Evolutionary conservation across 2,113 vertebrate species (phyloP).

Genomic region (Dipodomys stephensi): DNA sequence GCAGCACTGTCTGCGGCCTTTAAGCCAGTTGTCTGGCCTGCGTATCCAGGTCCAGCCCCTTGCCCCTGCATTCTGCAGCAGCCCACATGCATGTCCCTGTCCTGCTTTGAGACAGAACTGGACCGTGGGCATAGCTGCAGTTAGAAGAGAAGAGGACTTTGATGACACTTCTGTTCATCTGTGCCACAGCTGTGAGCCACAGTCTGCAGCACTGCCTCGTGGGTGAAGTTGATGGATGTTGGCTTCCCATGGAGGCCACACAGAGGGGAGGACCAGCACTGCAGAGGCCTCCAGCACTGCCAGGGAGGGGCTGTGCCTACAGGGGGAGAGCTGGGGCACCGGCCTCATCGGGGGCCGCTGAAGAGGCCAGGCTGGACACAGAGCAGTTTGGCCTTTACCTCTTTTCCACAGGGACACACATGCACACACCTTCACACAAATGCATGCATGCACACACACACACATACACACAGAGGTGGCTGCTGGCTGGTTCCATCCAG

Average conservation of each 20-base stretch:
- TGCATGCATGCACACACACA: too few species aligned
- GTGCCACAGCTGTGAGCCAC: background rate
- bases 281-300: background rate
- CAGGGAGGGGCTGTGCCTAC: background rate
- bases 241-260: fast-evolving
- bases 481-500: too few species aligned
- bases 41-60: too few species aligned
- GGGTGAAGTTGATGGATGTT: fast-evolving
- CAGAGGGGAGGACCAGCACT: fast-evolving
- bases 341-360: background rate
- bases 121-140: background rate
- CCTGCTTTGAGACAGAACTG: too few species aligned
- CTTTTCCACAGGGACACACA: background rate
- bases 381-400: background rate
- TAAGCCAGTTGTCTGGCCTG: too few species aligned
- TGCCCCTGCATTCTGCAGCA: background rate
- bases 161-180: background rate
- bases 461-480: too few species aligned
- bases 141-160: background rate
- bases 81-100: too few species aligned
- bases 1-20: too few species aligned
- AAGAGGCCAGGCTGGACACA: background rate
- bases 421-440: background rate
- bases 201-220: fast-evolving
- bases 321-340: too few species aligned